Conservation (phyloP, 2,797 vertebrate genomes). For the Enteromius unitaeniatus region DNA sequence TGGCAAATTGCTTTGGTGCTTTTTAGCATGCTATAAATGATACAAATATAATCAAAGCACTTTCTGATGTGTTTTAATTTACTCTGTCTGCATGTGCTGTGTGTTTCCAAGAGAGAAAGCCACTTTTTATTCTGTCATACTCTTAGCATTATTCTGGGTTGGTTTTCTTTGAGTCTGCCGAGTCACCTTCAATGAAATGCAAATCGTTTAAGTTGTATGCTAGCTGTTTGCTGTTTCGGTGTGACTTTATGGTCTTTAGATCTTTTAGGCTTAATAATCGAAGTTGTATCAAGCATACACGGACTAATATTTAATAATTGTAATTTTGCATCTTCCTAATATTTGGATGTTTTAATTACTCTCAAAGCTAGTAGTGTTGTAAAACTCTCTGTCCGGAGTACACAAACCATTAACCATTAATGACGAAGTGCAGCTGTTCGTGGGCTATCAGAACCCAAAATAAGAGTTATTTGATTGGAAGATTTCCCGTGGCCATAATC, state of each 20-base stretch:
- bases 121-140: neutral
- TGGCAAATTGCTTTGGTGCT: conserved; percentile 25
- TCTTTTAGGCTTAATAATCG: neutral
- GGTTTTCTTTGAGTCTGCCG: neutral
- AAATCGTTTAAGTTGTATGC: neutral
- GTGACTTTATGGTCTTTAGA: neutral
- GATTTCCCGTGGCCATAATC: neutral
- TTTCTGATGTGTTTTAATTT: conserved; percentile 5
- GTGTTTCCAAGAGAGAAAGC: neutral
- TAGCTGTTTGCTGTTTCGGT: neutral
- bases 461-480: conserved; percentile 11
- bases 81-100: neutral
- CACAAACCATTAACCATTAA: neutral
- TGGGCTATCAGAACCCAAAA: neutral
- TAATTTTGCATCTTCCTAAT: neutral
- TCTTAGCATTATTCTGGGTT: neutral
- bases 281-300: neutral
- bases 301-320: too few species aligned
- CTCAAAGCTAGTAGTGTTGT: neutral
- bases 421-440: conserved; percentile 16
- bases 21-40: conserved; percentile 35
- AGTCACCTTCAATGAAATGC: neutral
- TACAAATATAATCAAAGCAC: neutral
- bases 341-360: neutral
- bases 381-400: conserved; percentile 1